Base-by-base conservation (phyloP, 1,140 invertebrate genomes). In the Trichomalopsis sarcophagae region DNA sequence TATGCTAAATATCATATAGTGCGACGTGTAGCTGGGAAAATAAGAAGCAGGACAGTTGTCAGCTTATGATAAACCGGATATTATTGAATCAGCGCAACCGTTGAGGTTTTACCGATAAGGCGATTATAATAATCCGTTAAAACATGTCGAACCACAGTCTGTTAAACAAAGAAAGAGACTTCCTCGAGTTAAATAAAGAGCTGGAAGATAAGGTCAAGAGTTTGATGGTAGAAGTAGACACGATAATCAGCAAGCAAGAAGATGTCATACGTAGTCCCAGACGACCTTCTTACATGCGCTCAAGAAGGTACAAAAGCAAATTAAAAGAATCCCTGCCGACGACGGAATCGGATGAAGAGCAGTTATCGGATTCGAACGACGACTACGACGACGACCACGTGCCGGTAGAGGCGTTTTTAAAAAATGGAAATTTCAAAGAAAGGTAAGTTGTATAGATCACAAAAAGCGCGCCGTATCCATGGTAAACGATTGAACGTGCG, bases 181-280 rank as follows among this genome's bases (percentile, higher is more conserved):
- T 93, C 87, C 88, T 89, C 44, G 91, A 91, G 87, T 87, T 94
- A 77, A 95, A 94, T 90, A 89, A 90, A 87, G 91, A 94, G 89
- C 87, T 95, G 9, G 91, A 94, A 87, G 80, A 90, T 40, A 92
- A 92, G 89, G 93, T 93, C 0, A 91, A 90, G 74, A 87, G 92
- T 80, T 86, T 94, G 17, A 91, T 94, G 89, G 87, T 91, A 76
- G 92, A 94, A 89, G 91, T 94, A 27, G 92, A 94, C 80, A 90
- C 89, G 33, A 92, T 94, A 10, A 91, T 93, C 50, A 89, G 89
- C 81, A 86, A 86, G 21, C 87, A 87, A 30, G 66, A 85, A 30
- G 44, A 77, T 44, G 62, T 80, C 47, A 85, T 80, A 62, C 74
- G 40, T 10, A 62, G 0, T 40, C 78, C 78, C 23, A 69, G 30